A percentile compares a stretch with the other conserved stretches of the same genome.
Conservation (phyloP, 1,140 invertebrate genomes). For the Drosophila littoralis region DNA sequence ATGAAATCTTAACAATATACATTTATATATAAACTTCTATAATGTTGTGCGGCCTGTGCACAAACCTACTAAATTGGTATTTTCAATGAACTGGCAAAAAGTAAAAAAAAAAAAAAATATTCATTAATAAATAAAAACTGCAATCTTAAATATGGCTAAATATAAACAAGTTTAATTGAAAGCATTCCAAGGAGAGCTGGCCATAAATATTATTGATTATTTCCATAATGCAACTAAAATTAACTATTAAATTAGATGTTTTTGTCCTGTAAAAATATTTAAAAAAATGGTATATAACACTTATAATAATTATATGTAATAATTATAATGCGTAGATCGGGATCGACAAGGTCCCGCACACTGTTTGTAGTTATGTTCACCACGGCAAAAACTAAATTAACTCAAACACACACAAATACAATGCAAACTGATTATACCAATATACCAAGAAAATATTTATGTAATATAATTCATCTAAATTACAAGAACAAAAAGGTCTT, state of each 20-base stretch:
- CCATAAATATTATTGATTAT: slow-evolving; percentile 70
- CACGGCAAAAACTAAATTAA: slow-evolving; percentile 25
- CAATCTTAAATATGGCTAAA: slow-evolving; percentile 13
- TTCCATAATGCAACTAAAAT: slow-evolving; percentile 73
- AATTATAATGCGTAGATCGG: slow-evolving; percentile 66
- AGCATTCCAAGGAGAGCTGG: slow-evolving; percentile 41
- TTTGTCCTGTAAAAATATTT: slow-evolving; percentile 80
- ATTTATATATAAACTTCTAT: slow-evolving; percentile 56
- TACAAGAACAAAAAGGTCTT: slow-evolving; percentile 37
- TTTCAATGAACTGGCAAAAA: slow-evolving; percentile 49
- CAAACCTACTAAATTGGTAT: slow-evolving; percentile 62
- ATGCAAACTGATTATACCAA: slow-evolving; percentile 30
- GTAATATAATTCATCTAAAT: slow-evolving; percentile 81
- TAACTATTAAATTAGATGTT: slow-evolving; percentile 79
- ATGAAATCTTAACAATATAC: slow-evolving; percentile 72
- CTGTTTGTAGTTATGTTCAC: slow-evolving; percentile 80
- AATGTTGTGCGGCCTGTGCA: slow-evolving; percentile 61
- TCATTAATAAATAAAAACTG: slow-evolving; percentile 35
- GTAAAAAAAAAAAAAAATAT: background rate
- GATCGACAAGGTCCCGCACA: slow-evolving; percentile 57
- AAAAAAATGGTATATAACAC: slow-evolving; percentile 39
- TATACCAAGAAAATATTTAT: slow-evolving; percentile 73
- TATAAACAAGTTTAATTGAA: slow-evolving; percentile 18
- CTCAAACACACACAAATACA: slow-evolving; percentile 31
- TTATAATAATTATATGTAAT: slow-evolving; percentile 61